Percentiles rank a stretch among this genome's conserved stretches.
Evolutionary conservation across 2,888 invertebrate species (phyloP).

Genomic region (Vesta saturnalis): DNA sequence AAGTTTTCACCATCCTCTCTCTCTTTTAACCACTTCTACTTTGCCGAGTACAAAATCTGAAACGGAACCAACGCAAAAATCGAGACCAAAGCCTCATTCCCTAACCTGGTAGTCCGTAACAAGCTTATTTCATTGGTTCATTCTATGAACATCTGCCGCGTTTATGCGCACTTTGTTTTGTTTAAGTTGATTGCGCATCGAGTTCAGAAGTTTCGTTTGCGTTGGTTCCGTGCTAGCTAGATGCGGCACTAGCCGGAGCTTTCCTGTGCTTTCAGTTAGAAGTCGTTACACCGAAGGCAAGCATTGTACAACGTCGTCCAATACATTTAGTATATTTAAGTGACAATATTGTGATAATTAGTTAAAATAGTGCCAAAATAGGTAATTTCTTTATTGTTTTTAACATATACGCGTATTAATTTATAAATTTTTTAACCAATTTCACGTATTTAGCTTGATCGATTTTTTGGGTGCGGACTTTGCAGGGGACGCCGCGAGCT

Average conservation of each 20-base stretch:
- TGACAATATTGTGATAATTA: slow-evolving; percentile 63
- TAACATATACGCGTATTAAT: neutral
- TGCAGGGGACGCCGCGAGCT: slow-evolving; percentile 13
- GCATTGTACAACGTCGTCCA: slow-evolving; percentile 57
- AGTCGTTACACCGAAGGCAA: slow-evolving; percentile 57
- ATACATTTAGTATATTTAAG: slow-evolving; percentile 55
- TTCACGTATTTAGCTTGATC: neutral
- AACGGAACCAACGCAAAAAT: slow-evolving; percentile 51
- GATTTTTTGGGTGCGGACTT: slow-evolving; percentile 27
- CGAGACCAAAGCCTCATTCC: slow-evolving; percentile 50
- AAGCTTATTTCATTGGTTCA: slow-evolving; percentile 51
- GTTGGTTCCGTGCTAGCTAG: slow-evolving; percentile 38
- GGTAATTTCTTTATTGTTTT: slow-evolving; percentile 53
- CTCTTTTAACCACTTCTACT: slow-evolving; percentile 62
- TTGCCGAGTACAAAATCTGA: slow-evolving; percentile 53
- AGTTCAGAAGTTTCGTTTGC: slow-evolving; percentile 46
- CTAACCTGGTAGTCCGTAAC: slow-evolving; percentile 53
- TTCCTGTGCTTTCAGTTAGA: slow-evolving; percentile 59
- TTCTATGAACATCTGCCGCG: slow-evolving; percentile 38
- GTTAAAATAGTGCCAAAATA: slow-evolving; percentile 63
- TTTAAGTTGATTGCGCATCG: slow-evolving; percentile 51
- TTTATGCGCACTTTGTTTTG: slow-evolving; percentile 27
- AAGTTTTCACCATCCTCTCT: slow-evolving; percentile 64
- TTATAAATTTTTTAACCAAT: neutral
- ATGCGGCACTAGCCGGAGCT: slow-evolving; percentile 47